Evolutionary conservation across 2,113 vertebrate genomes (phyloP).

Genomic region (Thamnaconus septentrionalis): DNA sequence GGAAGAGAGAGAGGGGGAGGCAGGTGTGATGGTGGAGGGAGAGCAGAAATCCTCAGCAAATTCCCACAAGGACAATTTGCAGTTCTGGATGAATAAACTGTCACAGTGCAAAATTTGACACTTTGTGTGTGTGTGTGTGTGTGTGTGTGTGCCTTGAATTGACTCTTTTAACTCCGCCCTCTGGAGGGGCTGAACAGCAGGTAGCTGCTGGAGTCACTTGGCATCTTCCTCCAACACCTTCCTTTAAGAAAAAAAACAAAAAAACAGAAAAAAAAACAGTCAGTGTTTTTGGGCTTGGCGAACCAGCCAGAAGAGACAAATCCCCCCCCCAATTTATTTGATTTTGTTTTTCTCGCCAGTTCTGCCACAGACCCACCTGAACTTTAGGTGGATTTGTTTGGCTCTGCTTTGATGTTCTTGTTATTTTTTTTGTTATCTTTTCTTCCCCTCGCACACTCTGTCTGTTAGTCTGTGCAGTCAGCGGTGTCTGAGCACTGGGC

Average conservation of each 20-base stretch:
- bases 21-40: slow-evolving; percentile 2
- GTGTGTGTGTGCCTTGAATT: slow-evolving; percentile 29
- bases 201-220: slow-evolving; percentile 67
- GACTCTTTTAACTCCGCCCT: slow-evolving; percentile 48
- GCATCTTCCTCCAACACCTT: slow-evolving; percentile 58
- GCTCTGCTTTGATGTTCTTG: slow-evolving; percentile 65
- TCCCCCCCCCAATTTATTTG: slow-evolving; percentile 68
- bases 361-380: slow-evolving; percentile 61
- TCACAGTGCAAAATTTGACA: slow-evolving; percentile 66
- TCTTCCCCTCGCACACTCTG: slow-evolving; percentile 16
- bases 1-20: slow-evolving; percentile 23
- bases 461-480: slow-evolving; percentile 58
- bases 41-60: slow-evolving; percentile 56
- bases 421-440: slow-evolving; percentile 30
- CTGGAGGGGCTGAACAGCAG: slow-evolving; percentile 52
- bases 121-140: slow-evolving; percentile 31
- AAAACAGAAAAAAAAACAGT: no score
- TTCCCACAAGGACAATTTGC: slow-evolving; percentile 72
- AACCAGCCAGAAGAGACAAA: slow-evolving; percentile 58
- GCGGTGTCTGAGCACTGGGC: slow-evolving; percentile 49
- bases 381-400: slow-evolving; percentile 64
- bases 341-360: slow-evolving; percentile 67
- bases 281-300: slow-evolving; percentile 66
- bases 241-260: slow-evolving; percentile 31
- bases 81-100: slow-evolving; percentile 72